A percentile compares a stretch with the other conserved stretches of the same genome.
Conservation (phyloP, 2,888 invertebrate genomes). For the Balanococcus diminutus region DNA sequence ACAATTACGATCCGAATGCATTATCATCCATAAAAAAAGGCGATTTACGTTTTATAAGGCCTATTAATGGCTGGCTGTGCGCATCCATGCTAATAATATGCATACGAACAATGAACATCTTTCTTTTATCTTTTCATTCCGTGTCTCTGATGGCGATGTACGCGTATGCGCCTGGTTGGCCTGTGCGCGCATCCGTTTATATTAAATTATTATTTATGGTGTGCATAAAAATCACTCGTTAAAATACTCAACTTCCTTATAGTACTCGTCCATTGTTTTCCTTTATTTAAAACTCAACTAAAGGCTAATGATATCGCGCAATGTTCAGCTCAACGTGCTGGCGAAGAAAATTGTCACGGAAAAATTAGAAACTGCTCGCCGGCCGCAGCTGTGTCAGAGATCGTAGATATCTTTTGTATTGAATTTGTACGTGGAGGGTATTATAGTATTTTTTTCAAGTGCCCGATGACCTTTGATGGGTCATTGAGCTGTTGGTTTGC, state of each 20-base stretch:
- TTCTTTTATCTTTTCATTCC: slow-evolving; percentile 4
- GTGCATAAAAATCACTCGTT: slow-evolving; percentile 41
- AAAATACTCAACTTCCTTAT: slow-evolving; percentile 10
- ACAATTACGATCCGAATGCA: background rate
- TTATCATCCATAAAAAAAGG: slow-evolving; percentile 37
- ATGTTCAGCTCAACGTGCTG: background rate
- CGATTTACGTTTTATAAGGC: slow-evolving; percentile 12
- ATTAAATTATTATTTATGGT: slow-evolving; percentile 39
- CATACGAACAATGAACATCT: slow-evolving; percentile 27
- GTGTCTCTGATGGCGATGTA: background rate
- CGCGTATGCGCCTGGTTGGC: background rate
- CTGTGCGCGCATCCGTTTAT: slow-evolving; percentile 12
- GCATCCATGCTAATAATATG: slow-evolving; percentile 10
- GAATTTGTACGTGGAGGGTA: background rate
- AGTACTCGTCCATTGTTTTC: background rate
- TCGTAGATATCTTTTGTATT: slow-evolving; percentile 1
- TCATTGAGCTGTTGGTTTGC: background rate
- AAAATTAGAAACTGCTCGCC: background rate
- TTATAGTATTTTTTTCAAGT: background rate
- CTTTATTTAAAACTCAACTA: background rate
- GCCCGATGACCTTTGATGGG: background rate
- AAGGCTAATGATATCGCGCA: slow-evolving; percentile 16
- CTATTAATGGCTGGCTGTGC: background rate
- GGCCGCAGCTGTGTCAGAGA: background rate
- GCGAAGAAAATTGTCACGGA: slow-evolving; percentile 23